These are phyloP conservation scores for Porites divaricata DNA, from an alignment of 92 coral and sea anemone genomes.

Conservation along the genomic window DNA sequence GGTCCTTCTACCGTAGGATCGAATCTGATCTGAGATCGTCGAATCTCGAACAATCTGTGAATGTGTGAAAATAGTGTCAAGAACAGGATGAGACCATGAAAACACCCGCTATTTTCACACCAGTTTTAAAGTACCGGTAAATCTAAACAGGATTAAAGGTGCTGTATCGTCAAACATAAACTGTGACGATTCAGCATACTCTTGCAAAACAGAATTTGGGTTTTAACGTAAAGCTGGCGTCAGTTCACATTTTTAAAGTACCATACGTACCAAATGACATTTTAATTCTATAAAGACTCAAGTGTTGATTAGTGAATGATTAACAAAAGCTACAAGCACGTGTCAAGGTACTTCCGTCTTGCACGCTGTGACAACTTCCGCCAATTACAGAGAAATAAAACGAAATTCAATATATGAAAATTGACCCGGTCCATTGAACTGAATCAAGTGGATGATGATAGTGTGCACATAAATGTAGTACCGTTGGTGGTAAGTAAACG, in stretches of 20 bases:
- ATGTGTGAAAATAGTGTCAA: slow-evolving; percentile 12
- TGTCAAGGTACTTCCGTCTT: slow-evolving; percentile 22
- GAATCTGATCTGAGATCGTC: no score
- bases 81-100: no score
- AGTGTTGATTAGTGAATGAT: no score
- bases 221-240: no score
- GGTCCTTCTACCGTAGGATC: no score
- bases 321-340: neutral
- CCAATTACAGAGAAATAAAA: slow-evolving; percentile 2
- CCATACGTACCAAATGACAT: neutral
- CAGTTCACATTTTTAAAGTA: no score
- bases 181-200: no score
- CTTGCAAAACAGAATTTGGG: no score
- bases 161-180: neutral
- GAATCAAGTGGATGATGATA: neutral
- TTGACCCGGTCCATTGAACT: slow-evolving; percentile 5
- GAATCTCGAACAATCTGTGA: no score
- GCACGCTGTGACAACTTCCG: neutral
- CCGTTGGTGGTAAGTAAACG: neutral
- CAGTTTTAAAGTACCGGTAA: neutral
- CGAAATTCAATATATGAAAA: slow-evolving; percentile 22
- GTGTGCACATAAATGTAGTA: no score
- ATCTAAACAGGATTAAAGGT: neutral
- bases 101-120: neutral
- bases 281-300: no score